Percentiles rank a stretch among this genome's conserved stretches.
These are phyloP conservation scores for Amphimallon solstitiale DNA, from an alignment of 2,888 invertebrate species.

Conservation along the genomic window DNA sequence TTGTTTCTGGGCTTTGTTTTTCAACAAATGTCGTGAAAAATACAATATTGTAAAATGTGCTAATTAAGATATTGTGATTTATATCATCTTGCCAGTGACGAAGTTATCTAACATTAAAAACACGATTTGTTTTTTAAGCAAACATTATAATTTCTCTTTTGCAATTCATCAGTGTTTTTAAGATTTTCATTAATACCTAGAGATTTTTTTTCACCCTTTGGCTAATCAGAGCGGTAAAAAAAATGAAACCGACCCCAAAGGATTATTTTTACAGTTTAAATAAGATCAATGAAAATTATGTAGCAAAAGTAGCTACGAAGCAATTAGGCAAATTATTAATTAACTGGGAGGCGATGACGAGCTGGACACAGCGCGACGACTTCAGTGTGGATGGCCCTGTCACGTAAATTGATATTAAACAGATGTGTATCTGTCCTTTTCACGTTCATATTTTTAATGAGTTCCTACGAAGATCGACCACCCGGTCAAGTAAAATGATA, in stretches of 20 bases:
- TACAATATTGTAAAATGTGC: no score
- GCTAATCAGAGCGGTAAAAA: slow-evolving; percentile 10
- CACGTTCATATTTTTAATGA: neutral
- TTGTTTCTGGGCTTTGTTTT: no score
- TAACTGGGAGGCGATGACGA: no score
- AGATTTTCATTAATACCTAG: slow-evolving; percentile 12
- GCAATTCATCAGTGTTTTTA: neutral
- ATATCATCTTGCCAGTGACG: no score
- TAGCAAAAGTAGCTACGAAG: slow-evolving; percentile 1
- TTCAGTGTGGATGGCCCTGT: no score
- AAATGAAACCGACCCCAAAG: slow-evolving; percentile 1
- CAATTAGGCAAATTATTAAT: no score
- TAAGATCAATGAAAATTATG: slow-evolving; percentile 23
- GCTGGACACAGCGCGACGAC: no score
- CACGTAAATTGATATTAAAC: no score
- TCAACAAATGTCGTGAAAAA: no score
- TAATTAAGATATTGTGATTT: no score
- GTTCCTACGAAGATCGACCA: neutral
- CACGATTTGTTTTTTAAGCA: neutral
- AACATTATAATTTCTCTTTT: neutral
- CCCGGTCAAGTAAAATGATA: slow-evolving; percentile 10
- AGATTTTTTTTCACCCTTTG: slow-evolving; percentile 22
- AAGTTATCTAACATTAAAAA: neutral
- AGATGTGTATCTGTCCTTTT: neutral
- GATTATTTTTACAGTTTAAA: slow-evolving; percentile 30